Base-by-base conservation (phyloP, 2,888 invertebrate genomes). In the Leucania comma region DNA sequence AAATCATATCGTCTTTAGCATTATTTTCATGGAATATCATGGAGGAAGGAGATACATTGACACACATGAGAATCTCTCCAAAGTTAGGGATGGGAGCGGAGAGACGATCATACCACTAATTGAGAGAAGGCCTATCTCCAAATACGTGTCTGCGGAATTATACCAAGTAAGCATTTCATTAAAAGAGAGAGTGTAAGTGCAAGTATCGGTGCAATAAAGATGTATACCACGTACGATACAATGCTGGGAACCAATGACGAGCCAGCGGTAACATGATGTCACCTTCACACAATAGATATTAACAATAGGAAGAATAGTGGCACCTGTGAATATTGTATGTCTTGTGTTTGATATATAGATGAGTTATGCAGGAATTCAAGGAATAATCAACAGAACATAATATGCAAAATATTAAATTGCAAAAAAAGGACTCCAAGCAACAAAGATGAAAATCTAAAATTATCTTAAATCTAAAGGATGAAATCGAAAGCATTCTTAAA, bases 171-270 rank as follows among this genome's bases (percentile, higher is more conserved):
- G 53, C 66, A 65, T 51, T 56, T 59, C 63, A 70, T 78, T 78
- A 82, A 82, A 82, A 82, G 80, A 84, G 82, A 87, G 81, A 86
- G 85, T 83, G 85, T 79, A 83, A 83, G 81, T 83, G 81, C 84
- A 83, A 86, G 81, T 84, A 81, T 83, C 76, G 75, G 71, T 82
- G 75, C 83, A 85, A 87, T 84, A 85, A 86, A 83, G 88, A 88
- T 83, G 86, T 78, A 76, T 65, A 81, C 74, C 84, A 82, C 87
- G 79, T 82, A 81, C 75, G 73, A 78, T 80, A 87, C 88, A 90
- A 88, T 88, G 81, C 75, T 85, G 83, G 68, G 83, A 84, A 85
- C 67, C 85, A 83, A 73, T 82, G 84, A 83, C 83, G 77, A 82
- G 69, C 78, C 78, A 80, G 74, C 81, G 73, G 75, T 80, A 81